Evolutionary conservation across 2,113 vertebrate species (phyloP).

Genomic region (Mastomys natalensis): DNA sequence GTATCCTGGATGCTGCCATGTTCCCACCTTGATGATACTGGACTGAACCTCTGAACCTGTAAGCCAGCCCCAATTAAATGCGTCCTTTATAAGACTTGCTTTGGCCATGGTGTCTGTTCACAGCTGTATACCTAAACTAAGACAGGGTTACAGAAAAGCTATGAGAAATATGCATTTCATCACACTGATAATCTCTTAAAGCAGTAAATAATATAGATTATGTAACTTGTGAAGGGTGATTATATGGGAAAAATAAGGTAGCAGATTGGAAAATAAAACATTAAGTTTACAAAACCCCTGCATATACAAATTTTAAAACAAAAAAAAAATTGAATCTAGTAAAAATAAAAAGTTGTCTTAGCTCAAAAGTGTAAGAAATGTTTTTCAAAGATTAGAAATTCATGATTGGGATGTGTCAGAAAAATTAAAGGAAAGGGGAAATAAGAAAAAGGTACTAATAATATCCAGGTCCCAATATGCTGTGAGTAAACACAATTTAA

Average conservation of each 20-base stretch:
- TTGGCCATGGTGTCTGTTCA: too few relatives aligned
- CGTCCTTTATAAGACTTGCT: too few relatives aligned
- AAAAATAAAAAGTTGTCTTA: not conserved
- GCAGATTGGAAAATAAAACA: not conserved
- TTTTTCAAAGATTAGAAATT: not conserved
- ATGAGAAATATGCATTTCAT: not conserved
- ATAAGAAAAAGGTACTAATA: not conserved
- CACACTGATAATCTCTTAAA: not conserved
- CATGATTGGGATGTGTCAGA: not conserved
- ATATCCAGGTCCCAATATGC: not conserved
- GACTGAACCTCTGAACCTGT: too few relatives aligned
- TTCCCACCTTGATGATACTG: too few relatives aligned
- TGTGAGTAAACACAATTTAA: not conserved
- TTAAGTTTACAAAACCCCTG: not conserved
- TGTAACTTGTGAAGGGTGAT: not conserved
- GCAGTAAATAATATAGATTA: not conserved
- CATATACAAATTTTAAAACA: not conserved
- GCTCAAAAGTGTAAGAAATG: not conserved
- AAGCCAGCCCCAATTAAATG: too few relatives aligned
- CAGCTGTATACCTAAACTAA: too few relatives aligned
- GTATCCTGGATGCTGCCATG: too few relatives aligned
- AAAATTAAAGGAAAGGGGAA: not conserved
- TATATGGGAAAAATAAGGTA: slow-evolving; percentile 20
- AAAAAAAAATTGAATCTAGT: not conserved
- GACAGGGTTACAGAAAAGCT: not conserved